Conservation (phyloP, 2,888 invertebrate genomes). For the Drosophila antonietae region DNA sequence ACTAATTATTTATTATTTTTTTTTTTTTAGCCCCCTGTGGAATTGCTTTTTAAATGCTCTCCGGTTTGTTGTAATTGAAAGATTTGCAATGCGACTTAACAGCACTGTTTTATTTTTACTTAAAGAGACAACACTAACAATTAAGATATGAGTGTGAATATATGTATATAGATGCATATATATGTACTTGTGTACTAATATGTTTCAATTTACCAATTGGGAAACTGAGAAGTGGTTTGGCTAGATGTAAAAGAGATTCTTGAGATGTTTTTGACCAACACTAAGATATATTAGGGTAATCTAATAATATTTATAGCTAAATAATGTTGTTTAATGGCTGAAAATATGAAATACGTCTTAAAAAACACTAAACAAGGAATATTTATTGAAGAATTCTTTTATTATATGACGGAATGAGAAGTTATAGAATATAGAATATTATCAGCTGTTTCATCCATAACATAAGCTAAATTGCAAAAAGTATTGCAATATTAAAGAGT, state of each 20-base stretch:
- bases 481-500: too few relatives aligned
- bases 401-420: too few relatives aligned
- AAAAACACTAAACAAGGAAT: too few relatives aligned
- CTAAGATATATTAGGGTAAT: not conserved
- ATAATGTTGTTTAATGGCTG: too few relatives aligned
- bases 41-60: conserved; percentile 67
- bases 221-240: not conserved
- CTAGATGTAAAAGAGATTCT: not conserved
- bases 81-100: conserved; percentile 63
- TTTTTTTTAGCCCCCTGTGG: conserved; percentile 40
- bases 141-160: conserved; percentile 26
- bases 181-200: not conserved
- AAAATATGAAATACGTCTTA: too few relatives aligned
- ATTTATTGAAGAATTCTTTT: too few relatives aligned
- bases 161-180: not conserved
- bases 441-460: too few relatives aligned
- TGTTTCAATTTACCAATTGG: not conserved
- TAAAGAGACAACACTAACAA: conserved; percentile 26
- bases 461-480: too few relatives aligned
- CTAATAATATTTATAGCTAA: too few relatives aligned
- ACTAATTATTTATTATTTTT: conserved; percentile 70
- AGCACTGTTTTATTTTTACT: conserved; percentile 34
- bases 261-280: not conserved
- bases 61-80: conserved; percentile 51
- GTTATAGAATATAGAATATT: too few relatives aligned